Evolutionary conservation across 2,797 vertebrate genomes (phyloP).

Genomic region (Cuniculus paca): DNA sequence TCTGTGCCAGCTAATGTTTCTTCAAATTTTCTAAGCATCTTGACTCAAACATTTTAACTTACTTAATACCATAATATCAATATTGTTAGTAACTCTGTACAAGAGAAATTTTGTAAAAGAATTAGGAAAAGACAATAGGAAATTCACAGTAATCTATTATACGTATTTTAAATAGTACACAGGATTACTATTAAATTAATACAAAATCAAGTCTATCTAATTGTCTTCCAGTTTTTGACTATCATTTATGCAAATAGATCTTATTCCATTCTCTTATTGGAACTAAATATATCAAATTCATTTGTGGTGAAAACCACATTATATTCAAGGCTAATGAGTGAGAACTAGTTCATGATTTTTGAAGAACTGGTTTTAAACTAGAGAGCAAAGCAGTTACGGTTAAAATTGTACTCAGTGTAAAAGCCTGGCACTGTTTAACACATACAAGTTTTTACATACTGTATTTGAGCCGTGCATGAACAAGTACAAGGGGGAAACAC

Average conservation of each 20-base stretch:
- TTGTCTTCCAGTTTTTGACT: background rate
- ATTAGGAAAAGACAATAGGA: slow-evolving; percentile 57
- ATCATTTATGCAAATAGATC: slow-evolving; percentile 49
- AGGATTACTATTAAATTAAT: slow-evolving; percentile 66
- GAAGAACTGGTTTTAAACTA: slow-evolving; percentile 51
- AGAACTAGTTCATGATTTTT: slow-evolving; percentile 57
- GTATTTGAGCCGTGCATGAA: background rate
- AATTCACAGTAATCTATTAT: slow-evolving; percentile 69
- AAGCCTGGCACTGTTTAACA: slow-evolving; percentile 27
- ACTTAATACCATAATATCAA: slow-evolving; percentile 60
- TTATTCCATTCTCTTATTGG: slow-evolving; percentile 46
- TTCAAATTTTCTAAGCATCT: slow-evolving; percentile 64
- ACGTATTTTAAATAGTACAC: slow-evolving; percentile 63
- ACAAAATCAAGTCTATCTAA: slow-evolving; percentile 21
- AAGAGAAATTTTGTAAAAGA: slow-evolving; percentile 53
- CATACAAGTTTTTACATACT: background rate
- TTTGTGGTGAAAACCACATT: slow-evolving; percentile 19
- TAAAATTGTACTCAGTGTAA: slow-evolving; percentile 42
- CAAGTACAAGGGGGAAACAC: background rate
- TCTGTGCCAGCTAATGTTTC: slow-evolving; percentile 60
- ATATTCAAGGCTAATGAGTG: slow-evolving; percentile 35
- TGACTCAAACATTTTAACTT: slow-evolving; percentile 57
- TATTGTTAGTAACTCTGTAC: slow-evolving; percentile 53
- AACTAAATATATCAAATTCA: slow-evolving; percentile 50
- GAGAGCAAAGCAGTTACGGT: slow-evolving; percentile 41